Conservation (phyloP, 2,888 invertebrate species). For the Cephus nigrinus region DNA sequence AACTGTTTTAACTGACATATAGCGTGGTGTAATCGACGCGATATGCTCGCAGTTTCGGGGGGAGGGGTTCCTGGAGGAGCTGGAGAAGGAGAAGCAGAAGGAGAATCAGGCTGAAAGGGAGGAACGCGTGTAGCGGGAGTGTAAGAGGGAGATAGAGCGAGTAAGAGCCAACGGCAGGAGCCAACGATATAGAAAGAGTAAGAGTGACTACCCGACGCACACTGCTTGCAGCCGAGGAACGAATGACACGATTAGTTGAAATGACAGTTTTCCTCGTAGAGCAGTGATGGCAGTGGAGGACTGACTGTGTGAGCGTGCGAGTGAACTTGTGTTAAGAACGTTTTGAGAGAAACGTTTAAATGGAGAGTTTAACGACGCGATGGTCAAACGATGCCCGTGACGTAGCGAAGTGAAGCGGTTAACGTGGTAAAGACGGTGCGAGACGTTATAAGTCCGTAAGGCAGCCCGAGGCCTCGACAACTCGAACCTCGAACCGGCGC, state of each 20-base stretch:
- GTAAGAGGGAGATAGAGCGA: slow-evolving; percentile 18
- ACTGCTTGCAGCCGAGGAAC: neutral
- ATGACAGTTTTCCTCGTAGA: neutral
- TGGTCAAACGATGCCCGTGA: neutral
- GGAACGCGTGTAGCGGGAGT: slow-evolving; percentile 12
- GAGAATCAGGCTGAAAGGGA: slow-evolving; percentile 15
- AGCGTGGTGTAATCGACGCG: slow-evolving; percentile 43
- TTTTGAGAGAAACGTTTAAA: neutral
- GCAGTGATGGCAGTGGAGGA: neutral
- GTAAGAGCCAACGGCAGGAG: slow-evolving; percentile 19
- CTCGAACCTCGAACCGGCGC: slow-evolving; percentile 12
- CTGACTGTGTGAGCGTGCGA: neutral
- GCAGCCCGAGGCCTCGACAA: slow-evolving; percentile 4
- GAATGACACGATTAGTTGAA: slow-evolving; percentile 21
- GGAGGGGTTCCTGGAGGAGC: slow-evolving; percentile 18
- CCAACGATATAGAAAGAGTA: slow-evolving; percentile 12
- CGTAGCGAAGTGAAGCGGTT: neutral
- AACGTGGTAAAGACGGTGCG: neutral
- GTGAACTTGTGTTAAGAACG: neutral
- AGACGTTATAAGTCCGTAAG: slow-evolving; percentile 2
- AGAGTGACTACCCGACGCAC: neutral
- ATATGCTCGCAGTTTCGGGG: slow-evolving; percentile 43
- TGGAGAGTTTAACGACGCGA: slow-evolving; percentile 5
- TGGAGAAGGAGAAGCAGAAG: slow-evolving; percentile 19
- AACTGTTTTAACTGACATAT: slow-evolving; percentile 23